phyloP scores from a whole-genome alignment of 2,888 invertebrate genomes.

The Aromia moschata region DNA sequence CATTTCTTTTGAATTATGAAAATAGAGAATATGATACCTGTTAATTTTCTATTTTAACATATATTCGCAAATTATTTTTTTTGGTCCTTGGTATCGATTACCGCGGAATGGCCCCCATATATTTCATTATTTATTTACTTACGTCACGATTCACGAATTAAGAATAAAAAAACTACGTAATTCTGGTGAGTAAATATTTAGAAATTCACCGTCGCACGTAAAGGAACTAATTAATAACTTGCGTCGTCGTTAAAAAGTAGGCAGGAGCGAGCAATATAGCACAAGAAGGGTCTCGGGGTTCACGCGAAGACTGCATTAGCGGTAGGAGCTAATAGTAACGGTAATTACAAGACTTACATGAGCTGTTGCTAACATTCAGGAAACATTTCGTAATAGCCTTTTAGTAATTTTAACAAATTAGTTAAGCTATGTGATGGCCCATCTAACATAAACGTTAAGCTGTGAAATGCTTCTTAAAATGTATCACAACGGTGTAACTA shows the following conservation, averaged over 20 bases:
- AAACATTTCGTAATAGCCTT: conserved; percentile 41
- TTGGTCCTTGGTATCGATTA: no score
- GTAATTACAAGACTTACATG: conserved; percentile 40
- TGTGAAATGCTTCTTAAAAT: background rate
- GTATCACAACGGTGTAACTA: background rate
- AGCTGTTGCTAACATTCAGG: conserved; percentile 36
- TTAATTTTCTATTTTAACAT: no score
- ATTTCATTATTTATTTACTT: no score
- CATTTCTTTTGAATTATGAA: no score
- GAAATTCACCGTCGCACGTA: conserved; percentile 17
- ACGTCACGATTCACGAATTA: background rate
- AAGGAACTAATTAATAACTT: conserved; percentile 26
- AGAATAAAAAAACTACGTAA: background rate
- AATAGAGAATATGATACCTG: no score
- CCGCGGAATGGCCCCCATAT: no score
- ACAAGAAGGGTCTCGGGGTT: conserved; percentile 25
- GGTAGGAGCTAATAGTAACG: conserved; percentile 28
- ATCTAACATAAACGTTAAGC: conserved; percentile 12
- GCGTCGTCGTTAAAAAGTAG: conserved; percentile 26
- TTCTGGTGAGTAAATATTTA: background rate
- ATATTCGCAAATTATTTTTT: no score
- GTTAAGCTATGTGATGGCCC: conserved; percentile 34
- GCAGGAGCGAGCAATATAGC: conserved; percentile 23
- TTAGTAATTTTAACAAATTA: conserved; percentile 46
- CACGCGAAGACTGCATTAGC: conserved; percentile 27